A percentile compares a stretch with the other conserved stretches of the same genome.
Evolutionary conservation across 2,113 vertebrate species (phyloP).

Genomic region (Tyrannus savana): DNA sequence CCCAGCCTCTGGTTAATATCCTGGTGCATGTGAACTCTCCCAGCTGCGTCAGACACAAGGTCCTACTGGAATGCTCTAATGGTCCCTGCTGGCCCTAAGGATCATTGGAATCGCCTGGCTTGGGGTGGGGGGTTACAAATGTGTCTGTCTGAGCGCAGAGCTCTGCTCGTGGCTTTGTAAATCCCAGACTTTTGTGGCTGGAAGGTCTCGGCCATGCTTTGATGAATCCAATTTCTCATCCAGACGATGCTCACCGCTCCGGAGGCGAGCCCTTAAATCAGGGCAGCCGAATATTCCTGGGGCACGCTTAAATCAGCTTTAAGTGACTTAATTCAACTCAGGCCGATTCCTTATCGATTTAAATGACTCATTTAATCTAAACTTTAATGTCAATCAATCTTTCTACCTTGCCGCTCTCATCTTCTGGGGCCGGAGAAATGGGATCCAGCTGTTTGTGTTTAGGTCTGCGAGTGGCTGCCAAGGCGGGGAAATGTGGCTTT

Average conservation of each 20-base stretch:
- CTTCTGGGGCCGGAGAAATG: constrained; percentile 24
- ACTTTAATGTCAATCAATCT: constrained; percentile 48
- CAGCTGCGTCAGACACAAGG: not conserved
- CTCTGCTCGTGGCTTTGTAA: not conserved
- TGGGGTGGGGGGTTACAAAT: not conserved
- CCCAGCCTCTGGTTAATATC: not conserved
- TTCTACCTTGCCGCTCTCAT: constrained; percentile 7
- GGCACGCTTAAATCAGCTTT: constrained; percentile 28
- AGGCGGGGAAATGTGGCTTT: not conserved
- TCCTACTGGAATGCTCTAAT: not conserved
- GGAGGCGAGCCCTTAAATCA: not conserved
- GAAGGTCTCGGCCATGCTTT: not conserved
- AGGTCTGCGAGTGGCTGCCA: not conserved
- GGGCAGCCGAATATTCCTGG: constrained; percentile 15
- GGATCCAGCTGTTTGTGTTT: constrained; percentile 49
- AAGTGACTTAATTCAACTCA: constrained; percentile 53
- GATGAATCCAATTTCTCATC: not conserved
- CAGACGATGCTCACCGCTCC: not conserved
- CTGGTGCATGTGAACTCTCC: not conserved
- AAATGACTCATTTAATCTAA: constrained; percentile 47
- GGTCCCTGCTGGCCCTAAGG: not conserved
- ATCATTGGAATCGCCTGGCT: not conserved
- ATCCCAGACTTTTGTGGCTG: not conserved
- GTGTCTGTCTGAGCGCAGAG: not conserved
- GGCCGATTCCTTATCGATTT: not conserved